Evolutionary conservation across 2,888 invertebrate species (phyloP).

Genomic region (Erebia ligea): DNA sequence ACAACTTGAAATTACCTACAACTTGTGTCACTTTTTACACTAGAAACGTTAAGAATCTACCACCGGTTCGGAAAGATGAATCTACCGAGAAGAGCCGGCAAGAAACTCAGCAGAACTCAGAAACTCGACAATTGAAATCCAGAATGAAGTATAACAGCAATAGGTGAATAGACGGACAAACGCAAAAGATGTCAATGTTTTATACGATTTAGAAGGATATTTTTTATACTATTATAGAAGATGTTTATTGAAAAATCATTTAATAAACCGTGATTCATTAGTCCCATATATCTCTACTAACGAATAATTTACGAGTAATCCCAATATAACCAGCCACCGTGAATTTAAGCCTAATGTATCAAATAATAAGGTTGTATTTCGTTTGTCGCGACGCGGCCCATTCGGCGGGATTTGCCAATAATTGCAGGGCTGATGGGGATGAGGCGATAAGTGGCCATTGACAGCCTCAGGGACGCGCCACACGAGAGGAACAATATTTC

Average conservation of each 20-base stretch:
- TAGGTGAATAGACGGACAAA: no score
- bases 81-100: no score
- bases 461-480: neutral
- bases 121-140: no score
- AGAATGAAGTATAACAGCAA: no score
- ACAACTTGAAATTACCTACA: no score
- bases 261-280: neutral
- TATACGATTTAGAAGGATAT: no score
- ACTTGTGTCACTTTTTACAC: no score
- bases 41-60: no score
- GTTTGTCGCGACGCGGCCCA: neutral
- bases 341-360: neutral
- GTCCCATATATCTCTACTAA: neutral
- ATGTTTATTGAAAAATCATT: neutral
- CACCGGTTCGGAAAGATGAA: no score
- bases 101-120: no score
- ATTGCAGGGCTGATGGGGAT: neutral
- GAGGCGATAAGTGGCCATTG: conserved; percentile 3
- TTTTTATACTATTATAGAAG: neutral
- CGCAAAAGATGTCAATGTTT: neutral
- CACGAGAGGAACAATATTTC: neutral
- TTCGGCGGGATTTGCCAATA: conserved; percentile 5
- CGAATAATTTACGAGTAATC: neutral
- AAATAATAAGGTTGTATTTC: neutral
- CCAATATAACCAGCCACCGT: neutral